Base-by-base conservation (phyloP, 2,888 invertebrate genomes). In the Trissolcus brochymenae region DNA sequence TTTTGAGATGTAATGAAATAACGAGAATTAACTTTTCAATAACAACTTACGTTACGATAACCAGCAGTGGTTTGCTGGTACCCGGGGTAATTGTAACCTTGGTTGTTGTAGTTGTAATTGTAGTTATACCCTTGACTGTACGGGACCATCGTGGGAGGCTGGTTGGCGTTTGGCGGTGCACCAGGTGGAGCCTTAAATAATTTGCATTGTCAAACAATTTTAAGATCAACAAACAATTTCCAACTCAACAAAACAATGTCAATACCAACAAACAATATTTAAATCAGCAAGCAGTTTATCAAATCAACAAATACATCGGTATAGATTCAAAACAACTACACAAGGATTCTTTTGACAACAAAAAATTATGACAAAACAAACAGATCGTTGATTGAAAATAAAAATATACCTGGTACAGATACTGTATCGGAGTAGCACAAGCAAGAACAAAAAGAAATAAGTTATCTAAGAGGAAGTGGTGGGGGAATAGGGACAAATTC, bases 11-110 rank as follows among this genome's bases (percentile, higher is more conserved):
- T 3, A n/a, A 14, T 16, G n/a, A 16, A 46, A 14, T 14, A 43
- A 43, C 4, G 46, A 46, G 7, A 11, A 46, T 14, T 6, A 25
- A 25, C 25, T 35, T 35, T 35, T 1, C 1, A 35, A 11, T 56
- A 19, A 19, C 72, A 70, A 88, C 89, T 89, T 85, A 89, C 88
- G 80, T 87, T 89, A 68, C 87, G 84, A 80, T 88, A 88, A 53
- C 83, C 83, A 0, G 85, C 67, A 7, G 84, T 19, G 0, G 87
- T 81, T 70, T 87, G 89, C 43, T 86, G 88, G 60, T 89, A 88
- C 14, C 54, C 14, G 71, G 82, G 78, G 66, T 89, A 89, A 79
- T 87, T 86, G 50, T 88, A 88, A 25, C 83, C 80, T 65, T 85
- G 86, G 13, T 81, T 84, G 67, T 88, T 88, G 74, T 82, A 86